Conservation (phyloP, 92 coral and sea anemone genomes). For the Parazoanthus darwini region DNA sequence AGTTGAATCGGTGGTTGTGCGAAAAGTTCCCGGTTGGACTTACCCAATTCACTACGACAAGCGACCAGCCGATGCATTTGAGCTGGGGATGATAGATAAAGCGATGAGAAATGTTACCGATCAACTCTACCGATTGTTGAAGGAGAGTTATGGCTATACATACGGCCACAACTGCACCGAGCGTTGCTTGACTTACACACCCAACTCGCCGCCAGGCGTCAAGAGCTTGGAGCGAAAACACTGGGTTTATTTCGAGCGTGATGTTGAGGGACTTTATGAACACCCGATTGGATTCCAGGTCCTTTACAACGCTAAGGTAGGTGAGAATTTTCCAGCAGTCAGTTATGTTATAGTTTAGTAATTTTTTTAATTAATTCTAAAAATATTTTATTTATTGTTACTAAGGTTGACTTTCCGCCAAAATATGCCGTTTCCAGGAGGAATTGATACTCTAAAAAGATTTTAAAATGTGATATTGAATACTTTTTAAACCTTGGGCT, state of each 20-base stretch:
- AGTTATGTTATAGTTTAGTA: neutral
- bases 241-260: constrained; percentile 37
- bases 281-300: constrained; percentile 40
- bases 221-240: constrained; percentile 29
- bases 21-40: neutral
- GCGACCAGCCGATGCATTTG: constrained; percentile 38
- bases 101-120: constrained; percentile 28
- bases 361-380: neutral
- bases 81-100: constrained; percentile 8
- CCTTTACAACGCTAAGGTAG: constrained; percentile 41
- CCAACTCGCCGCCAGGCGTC: constrained; percentile 34
- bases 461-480: neutral
- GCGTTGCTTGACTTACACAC: constrained; percentile 25
- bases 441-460: neutral
- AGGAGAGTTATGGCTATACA: constrained; percentile 39
- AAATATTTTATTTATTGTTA: too few species aligned
- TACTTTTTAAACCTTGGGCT: too few species aligned
- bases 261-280: constrained; percentile 24
- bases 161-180: constrained; percentile 24
- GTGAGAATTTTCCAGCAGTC: neutral
- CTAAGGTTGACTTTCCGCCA: neutral
- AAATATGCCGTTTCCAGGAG: neutral
- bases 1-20: neutral
- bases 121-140: constrained; percentile 17
- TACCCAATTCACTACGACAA: constrained; percentile 18